Conservation (phyloP, 2,113 vertebrate genomes). For the Myotis yumanensis region DNA sequence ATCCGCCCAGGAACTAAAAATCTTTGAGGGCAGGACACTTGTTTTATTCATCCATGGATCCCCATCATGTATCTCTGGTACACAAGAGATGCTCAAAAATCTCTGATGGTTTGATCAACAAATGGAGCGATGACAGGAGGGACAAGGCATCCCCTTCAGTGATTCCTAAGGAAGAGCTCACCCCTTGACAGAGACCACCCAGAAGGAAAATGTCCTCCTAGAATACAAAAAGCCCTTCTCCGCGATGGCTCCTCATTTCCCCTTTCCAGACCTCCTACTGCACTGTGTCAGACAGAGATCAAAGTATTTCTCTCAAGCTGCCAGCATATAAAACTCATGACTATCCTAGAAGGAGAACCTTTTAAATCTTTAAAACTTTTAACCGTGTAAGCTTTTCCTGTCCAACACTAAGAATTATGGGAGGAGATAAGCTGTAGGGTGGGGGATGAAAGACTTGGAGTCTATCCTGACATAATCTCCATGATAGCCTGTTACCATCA, state of each 20-base stretch:
- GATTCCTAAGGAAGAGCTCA: neutral
- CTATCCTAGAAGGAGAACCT: neutral
- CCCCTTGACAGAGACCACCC: neutral
- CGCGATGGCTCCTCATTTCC: neutral
- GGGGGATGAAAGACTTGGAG: neutral
- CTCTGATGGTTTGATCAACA: constrained; percentile 3
- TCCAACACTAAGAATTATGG: neutral
- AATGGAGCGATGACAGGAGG: neutral
- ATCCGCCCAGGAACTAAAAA: neutral
- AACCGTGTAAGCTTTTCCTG: neutral
- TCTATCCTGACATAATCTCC: neutral
- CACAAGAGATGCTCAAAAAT: neutral
- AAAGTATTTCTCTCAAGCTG: neutral
- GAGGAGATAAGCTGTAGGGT: neutral
- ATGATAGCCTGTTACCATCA: neutral
- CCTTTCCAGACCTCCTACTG: neutral
- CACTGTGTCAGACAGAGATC: neutral
- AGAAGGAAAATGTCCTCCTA: neutral
- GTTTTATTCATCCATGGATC: neutral
- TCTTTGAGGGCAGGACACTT: neutral
- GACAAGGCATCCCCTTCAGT: neutral
- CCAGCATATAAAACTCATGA: neutral
- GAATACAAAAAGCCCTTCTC: neutral
- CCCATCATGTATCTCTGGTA: neutral
- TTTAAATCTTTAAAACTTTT: neutral